Base-by-base conservation (phyloP, 2,113 vertebrate genomes). In the Pica pica region DNA sequence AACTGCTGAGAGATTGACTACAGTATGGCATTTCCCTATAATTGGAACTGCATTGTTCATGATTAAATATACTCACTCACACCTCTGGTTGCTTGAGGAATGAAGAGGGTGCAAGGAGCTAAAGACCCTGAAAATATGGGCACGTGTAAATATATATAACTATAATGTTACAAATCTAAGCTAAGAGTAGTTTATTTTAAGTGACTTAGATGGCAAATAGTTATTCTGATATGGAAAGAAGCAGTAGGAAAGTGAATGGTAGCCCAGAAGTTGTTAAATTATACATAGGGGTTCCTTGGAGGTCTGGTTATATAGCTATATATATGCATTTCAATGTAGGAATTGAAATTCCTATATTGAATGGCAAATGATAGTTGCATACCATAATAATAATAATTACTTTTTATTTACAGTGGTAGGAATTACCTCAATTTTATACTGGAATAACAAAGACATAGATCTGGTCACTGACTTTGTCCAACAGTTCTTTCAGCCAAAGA, bases 41-140 rank as follows among this genome's bases (percentile, higher is more conserved):
- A 96, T 96, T 95, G 95, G 90, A 93, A 95, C 39, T 47, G 59
- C 75, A 90, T 91, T 95, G 93, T 90, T 96, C 94, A 67, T 4
- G 6, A 59, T 30, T 74, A 39, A 37, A 81, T 60, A 41, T 14
- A 68, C 41, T 92, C 70, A 44, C 13, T 85, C 65, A 56, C 55
- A 93, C 67, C 13, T 83, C 87, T n/a, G 22, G 13, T 50, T 90
- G 55, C 35, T 83, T 77, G 63, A 85, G 26, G 33, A 83, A 79
- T 63, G 31, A 28, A 86, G 44, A 50, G 20, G 18, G 47, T 49
- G 30, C 61, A 61, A 79, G 74, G 8, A n/a, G 16, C 16, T 65
- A 55, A 87, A 57, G 30, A 55, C 17, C 42, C 24, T 39, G 42
- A 86, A 86, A 94, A 88, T 64, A 61, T 8, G 42, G 84, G 49